Percentiles rank a stretch among this genome's conserved stretches.
phyloP scores from a whole-genome alignment of 2,113 vertebrate genomes.

The Chelonoidis abingdonii region DNA sequence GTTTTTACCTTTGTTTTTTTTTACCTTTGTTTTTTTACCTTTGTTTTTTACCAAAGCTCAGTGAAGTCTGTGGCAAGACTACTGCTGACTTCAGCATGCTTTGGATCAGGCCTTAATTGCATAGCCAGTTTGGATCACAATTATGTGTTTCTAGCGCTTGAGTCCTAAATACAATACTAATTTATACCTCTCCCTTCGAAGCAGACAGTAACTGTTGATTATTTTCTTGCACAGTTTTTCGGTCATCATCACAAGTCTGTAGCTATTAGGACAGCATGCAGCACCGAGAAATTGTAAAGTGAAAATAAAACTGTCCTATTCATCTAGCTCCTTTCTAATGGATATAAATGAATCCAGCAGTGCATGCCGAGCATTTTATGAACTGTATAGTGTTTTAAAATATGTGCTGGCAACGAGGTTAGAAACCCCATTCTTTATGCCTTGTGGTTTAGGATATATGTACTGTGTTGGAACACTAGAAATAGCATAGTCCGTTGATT shows the following conservation, averaged over 20 bases:
- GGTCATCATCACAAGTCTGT: background rate
- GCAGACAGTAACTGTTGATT: background rate
- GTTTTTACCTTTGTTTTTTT: background rate
- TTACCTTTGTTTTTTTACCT: background rate
- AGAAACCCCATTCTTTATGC: conserved; percentile 62
- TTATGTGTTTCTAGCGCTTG: background rate
- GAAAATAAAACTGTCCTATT: conserved; percentile 64
- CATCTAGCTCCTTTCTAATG: conserved; percentile 62
- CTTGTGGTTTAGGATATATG: conserved; percentile 69
- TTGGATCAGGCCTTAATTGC: background rate
- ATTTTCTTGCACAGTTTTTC: conserved; percentile 13
- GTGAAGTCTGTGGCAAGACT: background rate
- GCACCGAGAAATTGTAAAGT: background rate
- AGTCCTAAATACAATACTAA: conserved; percentile 26
- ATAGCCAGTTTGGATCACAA: background rate
- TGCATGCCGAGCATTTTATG: conserved; percentile 60
- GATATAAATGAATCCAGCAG: conserved; percentile 65
- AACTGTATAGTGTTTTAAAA: conserved; percentile 63
- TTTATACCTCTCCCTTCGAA: background rate
- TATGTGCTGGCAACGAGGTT: conserved; percentile 60
- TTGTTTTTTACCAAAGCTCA: rapidly evolving
- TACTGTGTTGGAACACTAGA: conserved; percentile 54
- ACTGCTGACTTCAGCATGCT: background rate
- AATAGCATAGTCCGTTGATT: conserved; percentile 66
- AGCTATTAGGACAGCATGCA: conserved; percentile 34